Conservation (phyloP, 2,113 vertebrate species). For the Rhineura floridana region DNA sequence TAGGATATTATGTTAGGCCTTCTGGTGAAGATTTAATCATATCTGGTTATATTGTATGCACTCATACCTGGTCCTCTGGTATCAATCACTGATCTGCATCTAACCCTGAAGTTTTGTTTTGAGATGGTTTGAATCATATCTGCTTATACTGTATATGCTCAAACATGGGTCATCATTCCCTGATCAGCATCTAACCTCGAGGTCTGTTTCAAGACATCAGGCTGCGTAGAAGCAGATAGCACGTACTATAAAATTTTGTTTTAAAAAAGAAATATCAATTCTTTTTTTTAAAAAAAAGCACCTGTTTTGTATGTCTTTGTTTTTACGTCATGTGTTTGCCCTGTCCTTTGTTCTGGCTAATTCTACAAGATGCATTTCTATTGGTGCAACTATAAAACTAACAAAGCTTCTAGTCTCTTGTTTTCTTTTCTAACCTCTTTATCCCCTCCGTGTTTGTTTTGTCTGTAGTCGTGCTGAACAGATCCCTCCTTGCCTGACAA, state of each 20-base stretch:
- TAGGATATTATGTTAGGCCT: neutral
- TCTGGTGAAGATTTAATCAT: neutral
- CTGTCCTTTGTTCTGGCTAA: rapidly evolving
- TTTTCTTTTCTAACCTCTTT: slow-evolving; percentile 79
- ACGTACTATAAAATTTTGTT: neutral
- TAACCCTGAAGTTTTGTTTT: neutral
- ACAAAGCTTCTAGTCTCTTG: slow-evolving; percentile 66
- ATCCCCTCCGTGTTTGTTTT: slow-evolving; percentile 78
- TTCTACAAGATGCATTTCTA: slow-evolving; percentile 36
- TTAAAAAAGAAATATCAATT: neutral
- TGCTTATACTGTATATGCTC: neutral
- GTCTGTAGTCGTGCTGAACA: slow-evolving; percentile 96
- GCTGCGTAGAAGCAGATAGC: neutral
- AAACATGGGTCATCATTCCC: slow-evolving; percentile 1
- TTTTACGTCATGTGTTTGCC: slow-evolving; percentile 14
- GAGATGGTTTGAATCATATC: no score
- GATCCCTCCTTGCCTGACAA: slow-evolving; percentile 98
- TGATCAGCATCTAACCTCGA: neutral
- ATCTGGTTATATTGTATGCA: neutral
- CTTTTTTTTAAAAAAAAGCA: neutral
- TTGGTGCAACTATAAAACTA: slow-evolving; percentile 73
- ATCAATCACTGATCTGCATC: neutral
- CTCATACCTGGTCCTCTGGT: slow-evolving; percentile 8
- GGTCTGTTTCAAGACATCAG: neutral
- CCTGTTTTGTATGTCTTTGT: neutral